Evolutionary conservation across 2,797 vertebrate genomes (phyloP), one percentile per base, ranked within the genome.

Genomic region (Mergus octosetaceus): DNA sequence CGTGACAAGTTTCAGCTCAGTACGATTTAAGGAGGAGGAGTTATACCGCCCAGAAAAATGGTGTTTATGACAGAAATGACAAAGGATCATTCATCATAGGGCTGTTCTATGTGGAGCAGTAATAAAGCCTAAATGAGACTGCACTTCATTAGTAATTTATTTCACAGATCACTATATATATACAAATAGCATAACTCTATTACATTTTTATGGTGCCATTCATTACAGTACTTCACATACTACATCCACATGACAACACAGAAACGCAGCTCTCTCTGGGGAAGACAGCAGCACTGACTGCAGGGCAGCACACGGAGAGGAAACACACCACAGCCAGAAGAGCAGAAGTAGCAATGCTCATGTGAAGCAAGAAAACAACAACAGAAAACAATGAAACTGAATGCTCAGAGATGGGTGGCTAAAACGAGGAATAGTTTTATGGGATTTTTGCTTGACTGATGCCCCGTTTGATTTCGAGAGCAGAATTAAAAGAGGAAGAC

Each of bases 91-190:
- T 97, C 96, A 97, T 98, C 97, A 97, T 39, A 39, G 25, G 94
- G 43, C 62, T 96, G 30, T 96, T 93, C 95, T 93, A 72, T 84
- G 72, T 94, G 90, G 41, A 96, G 78, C 83, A 94, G 93, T 95
- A 97, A 97, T 97, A 97, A 97, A 97, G 87, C 87, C 88, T 95
- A 97, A 97, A 96, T 95, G 96, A 83, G 85, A 94, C 89, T 94
- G 91, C 68, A 96, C 94, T 97, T 97, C 77, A 96, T 88, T 95
- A 97, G 95, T 96, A 97, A 97, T 96, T 97, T 97, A 97, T 97
- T 97, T 93, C 45, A 91, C 82, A 96, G 95, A 94, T 91, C 96
- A 96, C 95, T 87, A 95, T 95, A 95, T 95, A 97, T 96, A 96
- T 66, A 95, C 74, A 97, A 95, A 96, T 89, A 95, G 83, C 71